A percentile compares a stretch with the other conserved stretches of the same genome.
Evolutionary conservation across 2,888 invertebrate species (phyloP).

Genomic region (Tetragnatha montana): DNA sequence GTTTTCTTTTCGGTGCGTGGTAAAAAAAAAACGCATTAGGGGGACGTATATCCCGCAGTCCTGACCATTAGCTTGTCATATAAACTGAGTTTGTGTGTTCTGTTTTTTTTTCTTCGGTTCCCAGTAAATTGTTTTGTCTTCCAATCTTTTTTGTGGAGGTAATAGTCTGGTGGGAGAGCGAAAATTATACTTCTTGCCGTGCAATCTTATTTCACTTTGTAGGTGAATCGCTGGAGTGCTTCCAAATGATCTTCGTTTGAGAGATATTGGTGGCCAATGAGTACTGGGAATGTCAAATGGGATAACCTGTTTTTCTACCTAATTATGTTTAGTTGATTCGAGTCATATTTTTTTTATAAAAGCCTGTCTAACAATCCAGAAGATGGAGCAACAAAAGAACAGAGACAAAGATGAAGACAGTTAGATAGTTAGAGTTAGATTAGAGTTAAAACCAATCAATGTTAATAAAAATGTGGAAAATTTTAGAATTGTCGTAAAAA

Average conservation of each 20-base stretch:
- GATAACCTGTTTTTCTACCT: no score
- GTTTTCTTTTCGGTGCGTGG: background rate
- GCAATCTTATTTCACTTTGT: background rate
- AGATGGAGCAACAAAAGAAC: no score
- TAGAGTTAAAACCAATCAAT: no score
- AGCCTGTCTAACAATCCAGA: no score
- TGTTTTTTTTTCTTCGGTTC: background rate
- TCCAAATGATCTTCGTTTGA: background rate
- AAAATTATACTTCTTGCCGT: background rate
- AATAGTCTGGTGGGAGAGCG: background rate
- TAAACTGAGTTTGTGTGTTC: background rate
- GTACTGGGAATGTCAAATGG: no score
- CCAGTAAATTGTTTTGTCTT: background rate
- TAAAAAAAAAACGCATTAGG: constrained; percentile 1
- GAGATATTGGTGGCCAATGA: no score
- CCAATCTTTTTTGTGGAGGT: background rate
- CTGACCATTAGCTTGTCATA: constrained; percentile 25
- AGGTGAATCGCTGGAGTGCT: background rate
- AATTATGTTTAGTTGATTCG: no score
- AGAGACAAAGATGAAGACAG: no score
- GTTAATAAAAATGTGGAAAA: no score
- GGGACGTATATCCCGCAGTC: background rate
- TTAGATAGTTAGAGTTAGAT: no score
- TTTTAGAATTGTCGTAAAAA: no score
- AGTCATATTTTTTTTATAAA: no score